phyloP scores from a whole-genome alignment of 2,113 vertebrate genomes.

The Cariama cristata region DNA sequence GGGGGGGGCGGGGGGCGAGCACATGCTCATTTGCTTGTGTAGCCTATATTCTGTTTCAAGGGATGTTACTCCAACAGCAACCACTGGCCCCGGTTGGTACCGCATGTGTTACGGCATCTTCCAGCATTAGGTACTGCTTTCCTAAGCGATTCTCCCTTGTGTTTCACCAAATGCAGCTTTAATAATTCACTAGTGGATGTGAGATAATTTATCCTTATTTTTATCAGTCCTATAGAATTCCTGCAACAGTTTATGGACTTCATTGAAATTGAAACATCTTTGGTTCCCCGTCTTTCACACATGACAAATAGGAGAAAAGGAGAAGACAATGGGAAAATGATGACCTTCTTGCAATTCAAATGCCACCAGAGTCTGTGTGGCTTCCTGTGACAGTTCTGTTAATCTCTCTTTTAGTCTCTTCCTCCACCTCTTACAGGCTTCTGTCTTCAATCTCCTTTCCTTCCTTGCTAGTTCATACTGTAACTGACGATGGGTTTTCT shows the following conservation, averaged over 20 bases:
- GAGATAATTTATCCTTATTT: neutral
- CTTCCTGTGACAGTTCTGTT: constrained; percentile 77
- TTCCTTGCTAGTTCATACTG: constrained; percentile 89
- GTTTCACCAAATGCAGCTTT: neutral
- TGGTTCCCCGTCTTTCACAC: neutral
- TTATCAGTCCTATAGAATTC: neutral
- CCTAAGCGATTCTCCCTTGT: neutral
- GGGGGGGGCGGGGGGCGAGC: fast-evolving
- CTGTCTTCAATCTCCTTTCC: constrained; percentile 91
- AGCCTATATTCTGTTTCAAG: neutral
- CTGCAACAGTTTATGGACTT: neutral
- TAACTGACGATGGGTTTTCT: constrained; percentile 90
- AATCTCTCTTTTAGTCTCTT: constrained; percentile 88
- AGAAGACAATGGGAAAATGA: neutral
- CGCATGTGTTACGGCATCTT: neutral
- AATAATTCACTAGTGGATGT: neutral
- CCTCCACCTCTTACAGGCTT: constrained; percentile 90
- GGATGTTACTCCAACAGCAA: neutral
- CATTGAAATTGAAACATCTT: neutral
- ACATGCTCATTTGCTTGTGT: neutral
- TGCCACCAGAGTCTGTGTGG: constrained; percentile 3
- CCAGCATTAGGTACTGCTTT: neutral
- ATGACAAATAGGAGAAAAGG: constrained; percentile 2
- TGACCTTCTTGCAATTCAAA: neutral
- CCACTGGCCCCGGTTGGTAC: neutral